Percentiles rank a stretch among this genome's conserved stretches.
Conservation (phyloP, 2,113 vertebrate genomes). For the Illadopsis cleaveri region DNA sequence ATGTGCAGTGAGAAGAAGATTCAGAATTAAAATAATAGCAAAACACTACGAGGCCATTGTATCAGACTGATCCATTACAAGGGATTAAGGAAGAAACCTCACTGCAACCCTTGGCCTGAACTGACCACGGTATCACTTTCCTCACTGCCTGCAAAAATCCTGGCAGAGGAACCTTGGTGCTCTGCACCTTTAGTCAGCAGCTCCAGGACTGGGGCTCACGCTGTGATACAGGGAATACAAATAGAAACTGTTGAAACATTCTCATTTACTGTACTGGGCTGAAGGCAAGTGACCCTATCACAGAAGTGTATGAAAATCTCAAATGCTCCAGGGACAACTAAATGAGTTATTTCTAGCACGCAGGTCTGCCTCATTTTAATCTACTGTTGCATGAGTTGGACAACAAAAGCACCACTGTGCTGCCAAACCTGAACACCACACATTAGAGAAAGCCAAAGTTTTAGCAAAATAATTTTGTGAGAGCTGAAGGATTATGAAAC, state of each 20-base stretch:
- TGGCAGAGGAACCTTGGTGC: background rate
- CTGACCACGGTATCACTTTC: background rate
- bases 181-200: background rate
- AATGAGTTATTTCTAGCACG: background rate
- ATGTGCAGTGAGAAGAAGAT: background rate
- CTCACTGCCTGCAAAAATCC: background rate
- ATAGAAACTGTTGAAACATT: background rate
- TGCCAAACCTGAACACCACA: constrained; percentile 18
- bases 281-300: background rate
- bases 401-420: background rate
- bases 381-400: background rate
- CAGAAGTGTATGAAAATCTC: background rate
- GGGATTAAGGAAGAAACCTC: background rate
- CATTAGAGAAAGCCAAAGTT: background rate
- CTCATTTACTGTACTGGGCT: background rate
- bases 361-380: background rate
- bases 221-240: background rate
- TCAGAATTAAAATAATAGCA: background rate
- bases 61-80: background rate
- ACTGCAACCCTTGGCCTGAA: background rate
- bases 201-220: background rate
- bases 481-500: constrained; percentile 28
- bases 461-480: background rate
- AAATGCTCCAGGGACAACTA: background rate
- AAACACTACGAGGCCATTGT: background rate